Evolutionary conservation across 1,140 invertebrate species (phyloP), one percentile per base, ranked within the genome.

Genomic region (Eriosoma lanigerum): DNA sequence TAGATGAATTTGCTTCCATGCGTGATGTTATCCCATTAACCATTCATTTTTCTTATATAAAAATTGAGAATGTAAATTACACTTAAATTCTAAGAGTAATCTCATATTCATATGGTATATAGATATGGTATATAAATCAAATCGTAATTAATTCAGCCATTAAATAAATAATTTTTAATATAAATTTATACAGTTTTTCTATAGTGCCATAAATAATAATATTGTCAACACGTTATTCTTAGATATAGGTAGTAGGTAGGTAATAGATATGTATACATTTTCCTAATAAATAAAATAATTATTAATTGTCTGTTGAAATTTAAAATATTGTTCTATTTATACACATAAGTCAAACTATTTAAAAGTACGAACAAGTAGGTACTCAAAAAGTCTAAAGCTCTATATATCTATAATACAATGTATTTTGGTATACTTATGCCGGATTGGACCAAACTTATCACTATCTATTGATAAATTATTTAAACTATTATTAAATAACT

Each of bases 21-120:
- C 60, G 29, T 62, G 60, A 32, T 62, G 26, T 62, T 62, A 62
- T 62, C 60, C 60, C 60, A 62, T 62, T 62, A 62, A 62, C 60
- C 60, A 32, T 62, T 26, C 21, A 17, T 62, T 62, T 32, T 29
- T 62, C 24, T 10, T 10, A n/a, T 32, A 32, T n/a, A 29, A 32
- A 32, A 32, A 32, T n/a, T 32, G 24, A 19, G 15, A 62, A 32
- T 17, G 29, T 32, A 62, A 29, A 62, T 62, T 62, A 9, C 9
- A 19, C 29, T 32, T 62, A 32, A n/a, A 38, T 8, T 3, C 32
- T 38, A 38, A 38, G 32, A 62, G 26, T 62, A 32, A 62, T 32
- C 60, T 0, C 29, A 38, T 38, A 38, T 38, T 8, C 32, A 38
- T 38, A 38, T 38, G 32, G 32, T 8, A 38, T 38, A 10, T 32